Conservation (phyloP, 2,113 vertebrate genomes). For the Malurus cyaneus region DNA sequence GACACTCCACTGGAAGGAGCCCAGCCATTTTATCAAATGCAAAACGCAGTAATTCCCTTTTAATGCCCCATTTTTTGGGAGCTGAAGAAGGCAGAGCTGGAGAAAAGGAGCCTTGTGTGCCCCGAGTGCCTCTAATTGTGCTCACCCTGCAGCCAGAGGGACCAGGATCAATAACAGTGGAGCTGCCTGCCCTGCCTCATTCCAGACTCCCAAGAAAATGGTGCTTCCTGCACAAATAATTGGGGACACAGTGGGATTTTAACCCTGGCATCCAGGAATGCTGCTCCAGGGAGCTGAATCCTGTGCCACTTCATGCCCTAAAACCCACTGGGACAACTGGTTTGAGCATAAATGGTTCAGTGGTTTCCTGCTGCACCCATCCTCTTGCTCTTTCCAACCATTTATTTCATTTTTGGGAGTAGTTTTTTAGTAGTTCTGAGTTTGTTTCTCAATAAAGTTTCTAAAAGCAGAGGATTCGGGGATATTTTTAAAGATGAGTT, state of each 20-base stretch:
- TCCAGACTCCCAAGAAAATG: not conserved
- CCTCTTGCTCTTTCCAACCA: not conserved
- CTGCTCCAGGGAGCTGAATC: accelerated
- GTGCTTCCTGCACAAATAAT: not conserved
- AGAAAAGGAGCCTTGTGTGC: not conserved
- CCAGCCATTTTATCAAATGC: not conserved
- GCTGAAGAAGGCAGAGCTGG: not conserved
- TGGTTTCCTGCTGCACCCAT: not conserved
- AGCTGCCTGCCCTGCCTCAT: not conserved
- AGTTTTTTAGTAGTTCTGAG: not conserved
- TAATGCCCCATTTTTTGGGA: not conserved
- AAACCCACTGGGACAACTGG: not conserved
- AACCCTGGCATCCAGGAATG: not conserved
- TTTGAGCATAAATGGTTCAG: not conserved
- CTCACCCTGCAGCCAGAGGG: not conserved
- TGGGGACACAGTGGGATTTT: not conserved
- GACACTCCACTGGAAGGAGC: not conserved
- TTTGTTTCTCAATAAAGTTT: not conserved
- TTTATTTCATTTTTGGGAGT: not conserved
- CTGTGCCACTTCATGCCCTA: not conserved
- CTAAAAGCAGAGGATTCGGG: not conserved
- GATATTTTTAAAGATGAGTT: not conserved
- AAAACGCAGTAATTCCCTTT: not conserved
- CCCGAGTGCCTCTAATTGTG: not conserved
- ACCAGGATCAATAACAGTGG: not conserved